These are phyloP conservation scores for Hyalella azteca DNA, from an alignment of 2,888 invertebrate genomes.

Conservation along the genomic window DNA sequence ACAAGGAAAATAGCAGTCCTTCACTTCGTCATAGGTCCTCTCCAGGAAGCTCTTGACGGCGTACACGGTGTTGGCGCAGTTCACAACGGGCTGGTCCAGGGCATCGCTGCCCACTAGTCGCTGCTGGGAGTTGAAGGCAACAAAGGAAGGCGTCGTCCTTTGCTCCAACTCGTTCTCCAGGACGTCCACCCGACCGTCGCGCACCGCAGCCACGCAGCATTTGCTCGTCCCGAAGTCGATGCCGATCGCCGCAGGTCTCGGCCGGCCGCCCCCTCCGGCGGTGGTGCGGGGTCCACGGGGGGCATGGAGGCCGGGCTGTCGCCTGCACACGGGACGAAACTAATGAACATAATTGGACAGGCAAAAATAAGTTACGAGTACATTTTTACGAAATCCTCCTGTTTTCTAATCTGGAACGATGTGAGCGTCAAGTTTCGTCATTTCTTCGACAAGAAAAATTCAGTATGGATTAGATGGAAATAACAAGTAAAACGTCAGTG, in stretches of 20 bases:
- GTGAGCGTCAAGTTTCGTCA: too few species aligned
- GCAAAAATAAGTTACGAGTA: too few species aligned
- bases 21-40: background rate
- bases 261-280: too few species aligned
- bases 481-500: too few species aligned
- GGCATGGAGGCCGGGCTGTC: too few species aligned
- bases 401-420: too few species aligned
- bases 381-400: too few species aligned
- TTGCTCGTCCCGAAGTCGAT: slow-evolving; percentile 12
- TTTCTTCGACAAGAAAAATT: too few species aligned
- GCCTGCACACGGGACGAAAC: too few species aligned
- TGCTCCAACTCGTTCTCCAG: slow-evolving; percentile 4
- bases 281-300: too few species aligned
- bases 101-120: slow-evolving; percentile 1
- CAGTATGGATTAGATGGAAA: too few species aligned
- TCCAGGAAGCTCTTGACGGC: background rate
- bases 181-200: background rate
- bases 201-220: background rate
- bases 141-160: slow-evolving; percentile 14
- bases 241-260: background rate
- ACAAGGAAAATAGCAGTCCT: background rate
- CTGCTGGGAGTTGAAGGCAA: slow-evolving; percentile 8
- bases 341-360: too few species aligned
- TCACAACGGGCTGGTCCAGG: background rate
- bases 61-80: background rate